Base-by-base conservation (phyloP, 2,888 invertebrate genomes). In the Drosophila macrospina region DNA sequence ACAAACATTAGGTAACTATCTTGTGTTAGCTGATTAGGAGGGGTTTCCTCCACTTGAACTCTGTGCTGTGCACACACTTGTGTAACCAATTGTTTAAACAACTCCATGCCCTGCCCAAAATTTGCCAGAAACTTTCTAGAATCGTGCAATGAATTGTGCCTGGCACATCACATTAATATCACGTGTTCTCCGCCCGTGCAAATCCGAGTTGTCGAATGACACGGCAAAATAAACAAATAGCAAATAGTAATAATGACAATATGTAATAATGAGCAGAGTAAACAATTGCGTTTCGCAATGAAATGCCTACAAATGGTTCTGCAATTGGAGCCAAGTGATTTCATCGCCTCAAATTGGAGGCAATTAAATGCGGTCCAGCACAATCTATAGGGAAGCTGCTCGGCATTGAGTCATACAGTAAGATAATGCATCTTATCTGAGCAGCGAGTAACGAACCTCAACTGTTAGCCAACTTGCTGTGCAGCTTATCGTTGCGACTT, bases 141-240 rank as follows among this genome's bases (percentile, higher is more conserved):
- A 55, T 36, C 50, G 36, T 26, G 37, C 16, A 41, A 41, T 42
- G 15, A 41, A 42, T 28, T 26, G 36, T 26, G 36, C 13, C 59
- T 36, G 52, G 16, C 34, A 50, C 26, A 42, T 26, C 16, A 20
- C 13, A 15, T 6, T 36, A 36, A 39, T n/a, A 68, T 78, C 74
- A 76, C 76, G 78, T 74, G 74, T 75, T 75, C 36, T 15, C 6
- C 13, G 47, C 57, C 26, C 65, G 61, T 68, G 63, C 45, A 24
- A 30, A 24, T 32, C 30, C 24, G 42, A 26, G 42, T 32, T 15
- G 34, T 44, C 54, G 37, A 24, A 61, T 76, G 66, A 76, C 66
- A 61, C 16, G 28, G 34, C 63, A 50, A 63, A 72, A 75, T 39
- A 70, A 60, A 60, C 47, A 67, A 39, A 11, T 41, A 7, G 47